Base-by-base conservation (phyloP, 1,140 invertebrate species). In the Drosophila rufa region DNA sequence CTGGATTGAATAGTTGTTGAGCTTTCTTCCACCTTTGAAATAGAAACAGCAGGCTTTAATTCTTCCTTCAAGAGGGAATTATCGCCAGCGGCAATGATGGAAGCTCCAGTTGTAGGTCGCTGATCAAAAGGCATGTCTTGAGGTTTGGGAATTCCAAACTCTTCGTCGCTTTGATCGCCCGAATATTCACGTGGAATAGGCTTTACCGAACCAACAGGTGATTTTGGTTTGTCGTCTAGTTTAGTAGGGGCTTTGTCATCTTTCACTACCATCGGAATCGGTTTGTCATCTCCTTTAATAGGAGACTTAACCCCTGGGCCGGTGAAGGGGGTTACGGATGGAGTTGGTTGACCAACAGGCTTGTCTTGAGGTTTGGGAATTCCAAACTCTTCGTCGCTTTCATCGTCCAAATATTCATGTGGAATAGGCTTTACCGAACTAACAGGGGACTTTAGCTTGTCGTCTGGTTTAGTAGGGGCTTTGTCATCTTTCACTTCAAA, bases 181-280 rank as follows among this genome's bases (percentile, higher is more conserved):
- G 27, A 27, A 27, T 27, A 27, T 27, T 27, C 27, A 4, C 4
- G 5, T 27, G 6, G 27, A 27, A 27, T 4, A 27, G 4, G 27
- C 27, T 27, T 27, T 6, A 27, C n/a, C 33, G 9, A 51, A 12
- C 0, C 5, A 7, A 33, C 12, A 14, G 38, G 55, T 2, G 19
- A 45, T 15, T 59, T 57, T 9, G 22, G 5, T 27, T 59, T 76
- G 14, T 73, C 53, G 5, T 59, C 67, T 47, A 30, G 4, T 1
- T 48, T 47, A 53, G 25, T 42, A 11, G 46, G 17, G 6, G 14
- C 4, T 42, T 22, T 57, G 12, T 57, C 19, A 7, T 67, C 53
- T 40, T 33, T 58, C 2, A 17, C 6, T 6, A 51, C 47, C 46
- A 12, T 33, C 8, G 22, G n/a, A 14, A 14, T 59, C 14, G 15